These are phyloP conservation scores for Gambelia wislizenii DNA, from an alignment of 2,797 vertebrate species.

Conservation along the genomic window DNA sequence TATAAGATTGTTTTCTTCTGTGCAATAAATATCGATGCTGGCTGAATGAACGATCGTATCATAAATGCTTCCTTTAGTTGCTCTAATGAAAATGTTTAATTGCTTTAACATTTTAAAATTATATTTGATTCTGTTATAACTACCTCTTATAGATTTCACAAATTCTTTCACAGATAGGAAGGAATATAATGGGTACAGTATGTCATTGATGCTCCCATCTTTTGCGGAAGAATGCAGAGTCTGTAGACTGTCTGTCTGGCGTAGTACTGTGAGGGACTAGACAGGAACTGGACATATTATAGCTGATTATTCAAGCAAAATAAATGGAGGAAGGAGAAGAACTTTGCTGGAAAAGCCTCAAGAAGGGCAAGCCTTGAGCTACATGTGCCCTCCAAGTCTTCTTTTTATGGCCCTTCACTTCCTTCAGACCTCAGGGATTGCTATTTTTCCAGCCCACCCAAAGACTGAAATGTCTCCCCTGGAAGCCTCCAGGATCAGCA, in stretches of 20 bases:
- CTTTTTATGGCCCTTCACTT: no score
- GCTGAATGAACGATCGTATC: background rate
- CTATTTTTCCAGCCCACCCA: no score
- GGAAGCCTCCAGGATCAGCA: no score
- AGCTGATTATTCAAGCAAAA: no score
- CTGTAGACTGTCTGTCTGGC: background rate
- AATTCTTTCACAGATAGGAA: constrained; percentile 35
- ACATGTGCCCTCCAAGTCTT: no score
- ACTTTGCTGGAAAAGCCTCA: no score
- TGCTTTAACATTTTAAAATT: constrained; percentile 58
- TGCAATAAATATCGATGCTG: background rate
- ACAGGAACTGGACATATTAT: background rate
- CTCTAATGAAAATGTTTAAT: constrained; percentile 50
- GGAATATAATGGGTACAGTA: constrained; percentile 24
- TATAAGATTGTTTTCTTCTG: constrained; percentile 13
- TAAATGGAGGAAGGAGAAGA: no score
- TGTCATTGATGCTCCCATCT: constrained; percentile 19
- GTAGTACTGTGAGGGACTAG: background rate
- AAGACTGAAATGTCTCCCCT: no score
- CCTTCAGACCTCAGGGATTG: no score
- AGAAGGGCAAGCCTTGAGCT: no score
- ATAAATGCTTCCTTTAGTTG: constrained; percentile 48
- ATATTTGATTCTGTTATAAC: constrained; percentile 37
- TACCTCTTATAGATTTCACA: constrained; percentile 39
- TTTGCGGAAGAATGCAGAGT: constrained; percentile 32